These are phyloP conservation scores for Ptychochromis oligacanthus DNA, from an alignment of 2,113 vertebrate species.

Conservation along the genomic window DNA sequence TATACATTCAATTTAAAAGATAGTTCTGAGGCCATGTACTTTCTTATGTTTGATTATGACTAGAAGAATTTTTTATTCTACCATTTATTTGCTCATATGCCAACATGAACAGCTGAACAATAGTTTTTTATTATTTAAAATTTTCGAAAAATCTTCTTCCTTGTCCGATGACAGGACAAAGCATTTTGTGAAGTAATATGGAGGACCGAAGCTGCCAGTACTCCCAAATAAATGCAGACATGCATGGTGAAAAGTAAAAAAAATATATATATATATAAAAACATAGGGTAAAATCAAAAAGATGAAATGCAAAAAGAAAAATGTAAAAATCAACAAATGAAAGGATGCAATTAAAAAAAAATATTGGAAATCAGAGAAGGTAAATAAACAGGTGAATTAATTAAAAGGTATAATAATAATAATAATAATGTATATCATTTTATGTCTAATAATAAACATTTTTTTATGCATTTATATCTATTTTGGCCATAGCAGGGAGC, in stretches of 20 bases:
- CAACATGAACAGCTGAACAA: not conserved
- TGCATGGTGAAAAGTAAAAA: fast-evolving
- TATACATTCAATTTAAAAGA: not conserved
- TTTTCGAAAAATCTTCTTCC: too few relatives aligned
- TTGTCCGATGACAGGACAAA: not conserved
- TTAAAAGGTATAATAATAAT: not conserved
- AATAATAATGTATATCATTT: not conserved
- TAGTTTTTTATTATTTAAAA: not conserved
- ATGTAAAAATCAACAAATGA: too few relatives aligned
- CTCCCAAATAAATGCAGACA: not conserved
- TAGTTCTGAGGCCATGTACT: fast-evolving
- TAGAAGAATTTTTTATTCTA: too few relatives aligned
- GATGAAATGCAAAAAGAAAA: not conserved
- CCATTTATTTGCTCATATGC: not conserved
- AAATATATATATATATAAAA: too few relatives aligned
- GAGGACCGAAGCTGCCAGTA: not conserved
- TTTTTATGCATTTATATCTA: too few relatives aligned
- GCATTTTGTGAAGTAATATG: not conserved
- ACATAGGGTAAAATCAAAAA: not conserved
- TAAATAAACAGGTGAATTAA: not conserved
- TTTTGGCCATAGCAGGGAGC: fast-evolving
- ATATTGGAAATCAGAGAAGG: too few relatives aligned
- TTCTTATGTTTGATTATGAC: not conserved
- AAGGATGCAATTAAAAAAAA: too few relatives aligned
- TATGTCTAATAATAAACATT: not conserved